Conservation (phyloP, 2,797 vertebrate species). For the Mus spretus region DNA sequence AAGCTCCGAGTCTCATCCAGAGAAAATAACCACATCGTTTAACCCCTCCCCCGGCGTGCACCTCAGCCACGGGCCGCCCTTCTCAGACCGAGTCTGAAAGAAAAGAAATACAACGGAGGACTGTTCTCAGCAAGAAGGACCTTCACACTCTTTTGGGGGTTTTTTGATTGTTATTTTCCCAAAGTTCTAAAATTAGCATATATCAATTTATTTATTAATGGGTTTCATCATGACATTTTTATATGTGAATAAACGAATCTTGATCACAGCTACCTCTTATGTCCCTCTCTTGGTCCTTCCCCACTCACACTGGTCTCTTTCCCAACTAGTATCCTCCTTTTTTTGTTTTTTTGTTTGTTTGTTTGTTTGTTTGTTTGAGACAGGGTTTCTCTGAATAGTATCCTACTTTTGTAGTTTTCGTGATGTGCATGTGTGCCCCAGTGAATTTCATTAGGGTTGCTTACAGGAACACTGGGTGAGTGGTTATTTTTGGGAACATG, state of each 20-base stretch:
- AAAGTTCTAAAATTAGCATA: neutral
- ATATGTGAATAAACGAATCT: neutral
- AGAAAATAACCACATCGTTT: constrained; percentile 48
- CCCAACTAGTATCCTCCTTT: neutral
- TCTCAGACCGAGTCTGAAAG: neutral
- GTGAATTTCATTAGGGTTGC: neutral
- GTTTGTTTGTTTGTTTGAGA: too few species aligned
- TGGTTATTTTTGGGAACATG: neutral
- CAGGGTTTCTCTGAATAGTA: neutral
- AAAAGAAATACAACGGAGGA: neutral
- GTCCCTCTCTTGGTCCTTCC: neutral
- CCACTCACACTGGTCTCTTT: neutral
- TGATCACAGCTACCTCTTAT: neutral
- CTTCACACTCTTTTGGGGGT: neutral
- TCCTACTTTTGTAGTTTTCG: neutral
- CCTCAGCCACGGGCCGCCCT: neutral
- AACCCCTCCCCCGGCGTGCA: neutral
- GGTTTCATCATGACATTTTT: neutral
- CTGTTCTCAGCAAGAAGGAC: neutral
- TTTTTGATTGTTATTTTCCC: neutral
- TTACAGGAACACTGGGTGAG: neutral
- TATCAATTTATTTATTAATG: neutral
- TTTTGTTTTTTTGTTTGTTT: neutral
- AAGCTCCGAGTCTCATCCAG: neutral
- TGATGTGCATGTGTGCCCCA: neutral